Base-by-base conservation (phyloP, 1,140 invertebrate species). In the Eumaeus atala region DNA sequence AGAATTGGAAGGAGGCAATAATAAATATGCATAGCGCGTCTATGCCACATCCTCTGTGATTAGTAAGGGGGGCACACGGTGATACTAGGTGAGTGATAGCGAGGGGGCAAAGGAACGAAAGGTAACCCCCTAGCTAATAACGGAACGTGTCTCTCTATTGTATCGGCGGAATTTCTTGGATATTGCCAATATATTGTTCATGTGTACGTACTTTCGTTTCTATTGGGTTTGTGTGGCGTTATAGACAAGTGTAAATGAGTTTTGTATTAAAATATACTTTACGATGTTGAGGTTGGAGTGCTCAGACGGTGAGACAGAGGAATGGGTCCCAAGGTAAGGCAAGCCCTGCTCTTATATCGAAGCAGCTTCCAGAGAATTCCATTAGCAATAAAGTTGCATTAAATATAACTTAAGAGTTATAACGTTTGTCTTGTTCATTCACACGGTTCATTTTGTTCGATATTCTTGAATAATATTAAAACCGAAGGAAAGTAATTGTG, bases 1-100 rank as follows among this genome's bases (percentile, higher is more conserved):
- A 77, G 83, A 81, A 86, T 82, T 84, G 70, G 76, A 66, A 67
- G 73, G 77, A 70, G 73, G 70, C 70, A 66, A 74, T 77, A 74
- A 85, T 86, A 86, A 86, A 86, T 84, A 86, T 86, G 83, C 83
- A 86, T 82, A 79, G 77, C 80, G 76, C 83, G 83, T 84, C 77
- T 80, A 76, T 77, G 66, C 66, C 78, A 74, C 80, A 83, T 83
- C 80, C 83, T 84, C 79, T 74, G 80, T 86, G 83, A 86, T 84
- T 86, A 86, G 83, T 84, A 68, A 76, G 67, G 64, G 64, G 66
- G 66, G 69, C 65, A 59, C 51, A 58, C 66, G 64, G 66, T 80
- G 76, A 73, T 68, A 67, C 75, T 77, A 85, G 80, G 80, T 85
- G 82, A 86, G 78, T 81, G 82, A 86, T 84, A 81, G 75, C 72